Evolutionary conservation across 2,113 vertebrate genomes (phyloP).

Genomic region (Menura novaehollandiae): DNA sequence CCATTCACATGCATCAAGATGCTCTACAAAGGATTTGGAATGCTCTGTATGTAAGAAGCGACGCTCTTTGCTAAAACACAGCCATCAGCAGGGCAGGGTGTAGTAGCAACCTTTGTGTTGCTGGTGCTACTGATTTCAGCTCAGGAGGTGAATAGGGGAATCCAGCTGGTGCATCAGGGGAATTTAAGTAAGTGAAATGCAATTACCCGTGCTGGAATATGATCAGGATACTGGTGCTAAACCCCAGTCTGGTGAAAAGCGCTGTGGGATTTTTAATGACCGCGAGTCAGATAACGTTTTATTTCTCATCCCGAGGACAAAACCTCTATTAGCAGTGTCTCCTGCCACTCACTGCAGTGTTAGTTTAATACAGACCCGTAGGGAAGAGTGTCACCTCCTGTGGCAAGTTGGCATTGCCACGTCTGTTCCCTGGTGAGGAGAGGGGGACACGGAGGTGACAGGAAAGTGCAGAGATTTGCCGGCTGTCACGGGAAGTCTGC

Average conservation of each 20-base stretch:
- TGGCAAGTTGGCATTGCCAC: fast-evolving
- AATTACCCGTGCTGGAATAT: not conserved
- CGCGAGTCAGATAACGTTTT: not conserved
- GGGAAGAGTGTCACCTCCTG: not conserved
- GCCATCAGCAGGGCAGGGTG: not conserved
- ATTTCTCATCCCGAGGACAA: not conserved
- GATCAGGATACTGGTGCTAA: not conserved
- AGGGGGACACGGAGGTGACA: fast-evolving
- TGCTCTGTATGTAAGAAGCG: not conserved
- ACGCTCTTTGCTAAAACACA: slow-evolving; percentile 11
- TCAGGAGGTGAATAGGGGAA: not conserved
- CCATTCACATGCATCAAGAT: not conserved
- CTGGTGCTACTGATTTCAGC: not conserved
- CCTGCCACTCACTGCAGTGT: not conserved
- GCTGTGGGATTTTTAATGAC: not conserved
- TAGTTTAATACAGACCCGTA: fast-evolving
- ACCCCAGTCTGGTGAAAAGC: not conserved
- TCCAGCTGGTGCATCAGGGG: not conserved
- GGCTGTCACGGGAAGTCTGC: fast-evolving
- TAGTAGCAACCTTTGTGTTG: not conserved
- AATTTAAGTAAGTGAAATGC: not conserved
- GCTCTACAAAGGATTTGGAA: slow-evolving; percentile 15
- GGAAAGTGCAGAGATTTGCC: fast-evolving
- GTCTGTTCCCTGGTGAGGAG: not conserved
- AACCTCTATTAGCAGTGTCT: not conserved